Base-by-base conservation (phyloP, 1,140 invertebrate genomes). In the Camponotus pennsylvanicus region DNA sequence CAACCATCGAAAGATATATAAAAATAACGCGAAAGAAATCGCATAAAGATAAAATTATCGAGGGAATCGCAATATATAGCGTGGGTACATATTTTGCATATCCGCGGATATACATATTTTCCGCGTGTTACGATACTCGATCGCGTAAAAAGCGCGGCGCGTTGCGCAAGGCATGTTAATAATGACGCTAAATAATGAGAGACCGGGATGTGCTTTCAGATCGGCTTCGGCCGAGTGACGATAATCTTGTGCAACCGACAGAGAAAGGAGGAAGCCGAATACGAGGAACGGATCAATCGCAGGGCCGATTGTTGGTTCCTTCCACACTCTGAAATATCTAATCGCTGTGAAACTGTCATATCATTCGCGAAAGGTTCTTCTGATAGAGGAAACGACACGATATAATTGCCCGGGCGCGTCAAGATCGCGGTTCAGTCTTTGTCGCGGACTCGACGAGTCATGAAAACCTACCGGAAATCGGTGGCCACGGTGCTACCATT, bases 261-360 rank as follows among this genome's bases (percentile, higher is more conserved):
- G 92, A 93, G 93, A 94, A 94, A 94, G 93, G 92, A 94, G 93
- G 93, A 94, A 94, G 91, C 92, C 82, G 66, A 86, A 86, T 77
- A 40, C 67, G 75, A 70, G 78, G 83, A 91, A 71, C 61, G 85
- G 49, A 89, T 78, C 87, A 67, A 91, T 82, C 49, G 59, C 42
- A 21, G 69, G 78, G 85, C 86, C 75, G 87, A 84, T 91, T 79
- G 63, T 11, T 40, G 71, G 69, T 40, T 86, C 88, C 55, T 82
- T 63, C 75, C 78, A 40, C 69, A 88, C 87, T 79, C 61, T 76
- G 73, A 82, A 82, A 32, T 73, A 80, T 34, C 80, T 86, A 83
- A 88, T 88, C 71, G 84, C 79, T 85, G 91, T 91, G 86, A 93
- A 93, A 93, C 90, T 89, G 91, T 93, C 90, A 89, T 88, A 93